Evolutionary conservation across 1,140 invertebrate genomes (phyloP).

Genomic region (Drosophila grimshawi): DNA sequence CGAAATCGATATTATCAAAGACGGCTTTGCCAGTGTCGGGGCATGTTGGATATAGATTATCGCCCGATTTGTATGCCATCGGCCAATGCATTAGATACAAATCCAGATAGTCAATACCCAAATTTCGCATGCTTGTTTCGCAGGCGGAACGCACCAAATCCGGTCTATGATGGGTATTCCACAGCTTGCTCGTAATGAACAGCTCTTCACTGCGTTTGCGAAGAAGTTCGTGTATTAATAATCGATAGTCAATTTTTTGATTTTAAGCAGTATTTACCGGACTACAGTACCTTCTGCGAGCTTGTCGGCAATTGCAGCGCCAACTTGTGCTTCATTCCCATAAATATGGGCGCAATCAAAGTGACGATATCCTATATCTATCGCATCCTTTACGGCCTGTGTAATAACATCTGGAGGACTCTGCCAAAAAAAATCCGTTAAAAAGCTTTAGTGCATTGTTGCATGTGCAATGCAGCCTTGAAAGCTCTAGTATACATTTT

Average conservation of each 20-base stretch:
- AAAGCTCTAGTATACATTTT: constrained; percentile 37
- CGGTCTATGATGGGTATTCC: constrained; percentile 77
- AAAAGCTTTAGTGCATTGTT: constrained; percentile 24
- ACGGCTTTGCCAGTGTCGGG: constrained; percentile 87
- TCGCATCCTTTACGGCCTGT: constrained; percentile 90
- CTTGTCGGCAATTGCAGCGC: constrained; percentile 87
- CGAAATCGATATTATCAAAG: constrained; percentile 88
- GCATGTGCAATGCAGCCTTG: constrained; percentile 9
- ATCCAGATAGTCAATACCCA: constrained; percentile 91
- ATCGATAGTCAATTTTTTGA: constrained; percentile 85
- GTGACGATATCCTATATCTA: constrained; percentile 91
- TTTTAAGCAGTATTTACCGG: constrained; percentile 86
- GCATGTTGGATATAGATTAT: constrained; percentile 76
- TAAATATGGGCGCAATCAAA: constrained; percentile 93
- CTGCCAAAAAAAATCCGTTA: constrained; percentile 81
- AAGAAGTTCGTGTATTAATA: not conserved
- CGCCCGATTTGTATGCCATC: constrained; percentile 85
- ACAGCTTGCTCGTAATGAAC: constrained; percentile 87
- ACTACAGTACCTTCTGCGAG: constrained; percentile 87
- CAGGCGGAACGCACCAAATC: constrained; percentile 73
- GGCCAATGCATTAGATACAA: constrained; percentile 93
- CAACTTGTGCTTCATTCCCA: constrained; percentile 91
- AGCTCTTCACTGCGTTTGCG: constrained; percentile 87
- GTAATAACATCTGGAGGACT: constrained; percentile 89
- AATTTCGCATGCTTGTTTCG: constrained; percentile 86